Conservation (phyloP, 1,140 invertebrate species). For the Gerris buenoi region DNA sequence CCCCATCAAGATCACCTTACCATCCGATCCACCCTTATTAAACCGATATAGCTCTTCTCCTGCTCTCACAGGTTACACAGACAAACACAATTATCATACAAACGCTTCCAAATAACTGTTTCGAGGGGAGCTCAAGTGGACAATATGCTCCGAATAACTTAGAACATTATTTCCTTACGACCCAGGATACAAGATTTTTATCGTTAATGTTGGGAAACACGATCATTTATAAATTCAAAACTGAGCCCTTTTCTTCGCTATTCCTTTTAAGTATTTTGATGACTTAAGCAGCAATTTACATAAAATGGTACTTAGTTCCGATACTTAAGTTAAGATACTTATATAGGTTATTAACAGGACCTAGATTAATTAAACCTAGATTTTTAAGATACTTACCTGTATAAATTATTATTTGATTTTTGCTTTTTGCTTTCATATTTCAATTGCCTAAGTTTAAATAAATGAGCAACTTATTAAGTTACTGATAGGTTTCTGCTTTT, state of each 20-base stretch:
- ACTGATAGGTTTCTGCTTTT: too few relatives aligned
- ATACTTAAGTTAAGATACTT: too few relatives aligned
- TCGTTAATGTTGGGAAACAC: too few relatives aligned
- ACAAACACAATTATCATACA: background rate
- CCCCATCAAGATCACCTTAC: background rate
- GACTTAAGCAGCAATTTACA: too few relatives aligned
- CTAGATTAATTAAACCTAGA: too few relatives aligned
- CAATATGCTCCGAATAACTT: background rate
- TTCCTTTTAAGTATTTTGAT: background rate
- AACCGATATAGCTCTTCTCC: background rate
- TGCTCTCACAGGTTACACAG: background rate
- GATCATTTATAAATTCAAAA: background rate
- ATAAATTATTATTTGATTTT: too few relatives aligned
- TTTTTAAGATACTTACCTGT: too few relatives aligned
- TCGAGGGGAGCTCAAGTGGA: background rate
- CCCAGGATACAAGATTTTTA: background rate
- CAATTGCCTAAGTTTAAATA: too few relatives aligned
- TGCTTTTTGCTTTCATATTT: too few relatives aligned
- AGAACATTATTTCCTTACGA: background rate
- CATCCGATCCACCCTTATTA: background rate
- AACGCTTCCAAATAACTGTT: background rate
- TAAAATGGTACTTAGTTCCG: too few relatives aligned
- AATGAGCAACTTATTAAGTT: too few relatives aligned
- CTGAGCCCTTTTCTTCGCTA: background rate
- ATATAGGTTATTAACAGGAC: too few relatives aligned